These are phyloP conservation scores for Nematopogon swammerdamellus DNA, from an alignment of 2,888 invertebrate genomes.

Conservation along the genomic window DNA sequence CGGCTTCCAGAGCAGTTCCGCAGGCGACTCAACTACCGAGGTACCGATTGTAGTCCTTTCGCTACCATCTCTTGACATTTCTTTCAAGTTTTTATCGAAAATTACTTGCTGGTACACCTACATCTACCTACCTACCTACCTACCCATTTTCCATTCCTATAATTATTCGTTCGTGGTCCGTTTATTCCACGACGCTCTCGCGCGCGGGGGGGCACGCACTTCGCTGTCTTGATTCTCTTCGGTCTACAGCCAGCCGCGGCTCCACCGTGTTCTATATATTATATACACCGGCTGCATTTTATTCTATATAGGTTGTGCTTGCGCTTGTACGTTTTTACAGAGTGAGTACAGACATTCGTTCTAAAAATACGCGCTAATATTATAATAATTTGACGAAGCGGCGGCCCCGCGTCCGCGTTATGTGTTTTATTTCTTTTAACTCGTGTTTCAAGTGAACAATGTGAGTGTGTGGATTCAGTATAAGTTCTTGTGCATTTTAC, in stretches of 20 bases:
- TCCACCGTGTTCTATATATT: not conserved
- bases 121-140: not conserved
- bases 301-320: not conserved
- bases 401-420: slow-evolving; percentile 11
- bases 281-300: not conserved
- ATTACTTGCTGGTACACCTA: no score
- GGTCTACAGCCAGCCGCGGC: not conserved
- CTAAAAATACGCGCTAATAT: slow-evolving; percentile 58
- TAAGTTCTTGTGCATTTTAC: no score
- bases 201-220: not conserved
- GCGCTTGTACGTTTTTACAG: slow-evolving; percentile 32
- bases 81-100: not conserved
- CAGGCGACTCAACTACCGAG: not conserved
- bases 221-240: no score
- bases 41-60: not conserved
- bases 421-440: not conserved
- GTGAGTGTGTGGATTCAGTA: not conserved
- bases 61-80: not conserved
- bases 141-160: no score
- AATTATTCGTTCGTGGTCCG: not conserved
- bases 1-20: not conserved
- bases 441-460: not conserved
- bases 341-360: slow-evolving; percentile 25
- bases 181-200: not conserved
- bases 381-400: slow-evolving; percentile 57